Conservation (phyloP, 2,888 invertebrate genomes). For the Margaritifera margaritifera region DNA sequence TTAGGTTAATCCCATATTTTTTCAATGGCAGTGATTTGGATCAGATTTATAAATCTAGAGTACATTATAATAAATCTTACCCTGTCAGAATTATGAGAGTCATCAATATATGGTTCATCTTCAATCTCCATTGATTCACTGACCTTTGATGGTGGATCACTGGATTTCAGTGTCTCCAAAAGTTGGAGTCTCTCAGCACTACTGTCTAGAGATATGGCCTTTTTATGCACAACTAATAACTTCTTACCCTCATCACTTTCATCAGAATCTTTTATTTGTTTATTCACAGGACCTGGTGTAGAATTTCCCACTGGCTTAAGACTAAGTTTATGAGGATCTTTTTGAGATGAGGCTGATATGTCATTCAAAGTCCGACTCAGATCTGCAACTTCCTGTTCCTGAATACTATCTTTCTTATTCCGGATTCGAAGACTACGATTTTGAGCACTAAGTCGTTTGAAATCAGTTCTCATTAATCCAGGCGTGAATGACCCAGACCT, state of each 20-base stretch:
- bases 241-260: conserved; percentile 31
- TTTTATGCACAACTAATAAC: conserved; percentile 33
- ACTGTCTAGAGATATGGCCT: conserved; percentile 36
- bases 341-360: too few species aligned
- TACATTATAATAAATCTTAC: background rate
- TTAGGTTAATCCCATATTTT: too few species aligned
- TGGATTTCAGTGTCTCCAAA: conserved; percentile 30
- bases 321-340: too few species aligned
- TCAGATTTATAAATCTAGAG: background rate
- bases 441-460: conserved; percentile 17
- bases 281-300: too few species aligned
- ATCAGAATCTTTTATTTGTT: conserved; percentile 10
- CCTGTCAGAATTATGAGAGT: conserved; percentile 36
- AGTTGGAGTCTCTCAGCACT: conserved; percentile 36
- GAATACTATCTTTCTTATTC: conserved; percentile 26
- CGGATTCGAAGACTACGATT: conserved; percentile 35
- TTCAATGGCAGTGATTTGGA: background rate
- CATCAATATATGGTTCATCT: conserved; percentile 36
- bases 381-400: conserved; percentile 13
- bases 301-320: too few species aligned
- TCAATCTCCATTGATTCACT: conserved; percentile 28
- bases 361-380: too few species aligned
- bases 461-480: conserved; percentile 28
- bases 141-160: conserved; percentile 27
- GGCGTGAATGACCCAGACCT: conserved; percentile 52